Percentiles rank a stretch among this genome's conserved stretches.
phyloP scores from a whole-genome alignment of 2,113 vertebrate species.

The Chlamydotis undulata region DNA sequence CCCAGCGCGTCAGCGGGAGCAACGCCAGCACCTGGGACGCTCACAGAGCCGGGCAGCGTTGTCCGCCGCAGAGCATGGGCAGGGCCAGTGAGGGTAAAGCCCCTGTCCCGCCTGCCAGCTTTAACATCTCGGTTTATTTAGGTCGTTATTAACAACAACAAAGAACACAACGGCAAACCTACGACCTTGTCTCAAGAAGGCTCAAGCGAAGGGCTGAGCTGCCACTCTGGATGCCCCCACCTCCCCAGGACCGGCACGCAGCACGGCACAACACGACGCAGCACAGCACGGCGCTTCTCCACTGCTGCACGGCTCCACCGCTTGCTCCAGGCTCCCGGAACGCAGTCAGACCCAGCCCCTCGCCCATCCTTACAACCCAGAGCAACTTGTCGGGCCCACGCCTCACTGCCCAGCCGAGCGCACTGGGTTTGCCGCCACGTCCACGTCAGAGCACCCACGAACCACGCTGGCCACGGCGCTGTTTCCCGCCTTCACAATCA shows the following conservation, averaged over 20 bases:
- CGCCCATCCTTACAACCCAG: rapidly evolving
- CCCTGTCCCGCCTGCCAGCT: rapidly evolving
- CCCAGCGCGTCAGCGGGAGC: rapidly evolving
- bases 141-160: background rate
- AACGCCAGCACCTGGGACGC: background rate
- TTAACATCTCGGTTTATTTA: rapidly evolving
- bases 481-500: too few species aligned
- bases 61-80: rapidly evolving
- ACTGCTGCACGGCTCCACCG: rapidly evolving
- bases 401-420: rapidly evolving
- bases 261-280: background rate
- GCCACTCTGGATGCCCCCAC: background rate
- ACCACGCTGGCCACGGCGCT: background rate
- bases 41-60: too few species aligned
- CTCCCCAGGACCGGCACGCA: rapidly evolving
- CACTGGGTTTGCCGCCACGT: rapidly evolving
- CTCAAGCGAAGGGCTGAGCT: background rate
- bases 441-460: rapidly evolving
- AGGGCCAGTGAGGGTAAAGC: too few species aligned
- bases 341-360: rapidly evolving
- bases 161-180: background rate
- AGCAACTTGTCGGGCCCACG: background rate
- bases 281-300: rapidly evolving
- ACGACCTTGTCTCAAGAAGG: background rate
- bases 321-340: rapidly evolving